Evolutionary conservation across 2,888 invertebrate species (phyloP), one percentile per base, ranked within the genome.

Genomic region (Ditula angustiorana): DNA sequence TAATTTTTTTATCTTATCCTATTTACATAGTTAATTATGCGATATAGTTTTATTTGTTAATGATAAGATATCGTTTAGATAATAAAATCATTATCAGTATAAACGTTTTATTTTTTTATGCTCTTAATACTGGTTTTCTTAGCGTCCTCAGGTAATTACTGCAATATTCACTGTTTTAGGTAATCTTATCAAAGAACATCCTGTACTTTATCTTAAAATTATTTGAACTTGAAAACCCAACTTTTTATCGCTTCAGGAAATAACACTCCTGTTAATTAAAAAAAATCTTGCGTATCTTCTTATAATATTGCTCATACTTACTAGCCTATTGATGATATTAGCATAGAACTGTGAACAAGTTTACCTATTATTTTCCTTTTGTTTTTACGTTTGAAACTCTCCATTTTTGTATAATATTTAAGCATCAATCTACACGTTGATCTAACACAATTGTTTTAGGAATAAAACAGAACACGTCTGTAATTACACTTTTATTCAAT

Each of bases 1-100:
- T 70, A 73, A 74, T 77, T 70, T 67, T 35, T 57, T 68, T 82
- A 83, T 85, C 86, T 86, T 81, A 86, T 85, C 86, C 69, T 71
- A 74, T 73, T 76, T 74, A 76, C 70, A 70, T 74, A 71, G 69
- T 68, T 74, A 72, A 71, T 74, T 71, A 75, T 69, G 67, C 55
- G 50, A 69, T 72, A 70, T 57, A 23, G 24, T 21, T 47, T 55
- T 63, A 69, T 69, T 58, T 50, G 24, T 50, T 50, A 56, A 67
- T 70, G 67, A 63, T 65, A 69, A 69, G 52, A 53, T 57, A 58
- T 61, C 49, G 28, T 44, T 26, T 23, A 28, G 57, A 46, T 41
- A 41, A 19, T 26, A 11, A 26, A 19, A 21, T 23, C 7, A 16
- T 50, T 46, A 59, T 64, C 13, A 28, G 24, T 26, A 37, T 33